Base-by-base conservation (phyloP, 2,797 vertebrate genomes). In the Melanotaenia nigrans region DNA sequence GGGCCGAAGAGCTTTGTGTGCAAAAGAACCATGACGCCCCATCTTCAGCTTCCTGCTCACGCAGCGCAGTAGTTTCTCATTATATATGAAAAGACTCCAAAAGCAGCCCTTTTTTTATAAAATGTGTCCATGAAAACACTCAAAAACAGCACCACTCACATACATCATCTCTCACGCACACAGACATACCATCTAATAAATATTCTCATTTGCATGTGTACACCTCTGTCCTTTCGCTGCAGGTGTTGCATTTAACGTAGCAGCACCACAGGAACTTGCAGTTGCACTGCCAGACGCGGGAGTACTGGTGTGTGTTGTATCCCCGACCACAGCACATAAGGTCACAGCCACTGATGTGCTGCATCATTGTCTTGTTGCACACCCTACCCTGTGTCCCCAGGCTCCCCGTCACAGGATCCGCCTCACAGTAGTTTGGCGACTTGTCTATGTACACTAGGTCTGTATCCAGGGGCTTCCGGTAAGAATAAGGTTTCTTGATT, bases 251-350 rank as follows among this genome's bases (percentile, higher is more conserved):
- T 70, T 97, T 98, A 38, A 99, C 98, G 0, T 97, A 97, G 94
- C 98, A 99, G 94, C 98, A 99, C 98, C 98, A 99, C 77, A 99
- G 96, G 89, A 99, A 99, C 88, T 98, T 99, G 90, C 98, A 99
- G 95, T 99, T 98, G 93, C 98, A 99, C 90, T 99, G 98, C 98
- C 98, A 99, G 56, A 99, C 96, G 0, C 96, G 91, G 0, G 97
- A 97, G 74, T 99, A 99, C 92, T 99, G 97, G 92, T 99, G 97
- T 0, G 98, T 99, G 89, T 99, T 98, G 94, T 99, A 99, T 61
- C 98, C 98, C 0, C 98, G 96, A 2, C 97, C 98, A 0, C 98
- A 99, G 93, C 98, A 99, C 97, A 99, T 99, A 71, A 99, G 86
- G 87, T 99, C 97, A 0, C 98, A 99, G 90, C 97, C 95, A 0